A percentile compares a stretch with the other conserved stretches of the same genome.
These are phyloP conservation scores for Ptyas mucosa DNA, from an alignment of 2,113 vertebrate species.

Conservation along the genomic window DNA sequence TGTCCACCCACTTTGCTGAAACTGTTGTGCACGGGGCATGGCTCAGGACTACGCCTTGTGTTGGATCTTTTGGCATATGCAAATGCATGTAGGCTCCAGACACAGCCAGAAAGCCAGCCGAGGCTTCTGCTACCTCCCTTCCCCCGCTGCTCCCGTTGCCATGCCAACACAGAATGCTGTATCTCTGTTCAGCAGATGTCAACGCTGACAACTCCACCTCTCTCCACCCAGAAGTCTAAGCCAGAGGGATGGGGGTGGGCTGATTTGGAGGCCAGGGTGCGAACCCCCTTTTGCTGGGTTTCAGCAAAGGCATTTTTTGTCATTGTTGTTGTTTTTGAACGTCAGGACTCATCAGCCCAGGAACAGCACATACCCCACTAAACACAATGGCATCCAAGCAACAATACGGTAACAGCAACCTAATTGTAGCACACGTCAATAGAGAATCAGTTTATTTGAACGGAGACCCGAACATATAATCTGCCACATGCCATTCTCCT, in stretches of 20 bases:
- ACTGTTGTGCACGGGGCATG: neutral
- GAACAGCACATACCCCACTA: neutral
- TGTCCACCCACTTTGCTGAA: neutral
- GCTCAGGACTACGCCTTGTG: neutral
- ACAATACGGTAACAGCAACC: neutral
- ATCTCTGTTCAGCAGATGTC: constrained; percentile 11
- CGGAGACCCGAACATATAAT: neutral
- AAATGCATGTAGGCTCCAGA: constrained; percentile 4
- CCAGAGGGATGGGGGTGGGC: neutral
- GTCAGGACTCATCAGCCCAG: neutral
- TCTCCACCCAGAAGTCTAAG: neutral
- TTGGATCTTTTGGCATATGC: constrained; percentile 2
- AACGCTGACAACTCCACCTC: neutral
- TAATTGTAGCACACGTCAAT: neutral
- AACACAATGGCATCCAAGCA: neutral
- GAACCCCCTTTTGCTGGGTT: neutral
- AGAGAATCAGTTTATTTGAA: neutral
- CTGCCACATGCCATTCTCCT: neutral
- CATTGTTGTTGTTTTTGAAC: neutral
- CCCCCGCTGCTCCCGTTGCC: neutral
- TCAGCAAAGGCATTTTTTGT: neutral
- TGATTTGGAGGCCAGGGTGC: neutral
- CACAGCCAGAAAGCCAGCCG: neutral
- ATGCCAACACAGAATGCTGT: constrained; percentile 29
- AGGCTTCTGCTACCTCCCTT: neutral